These are phyloP conservation scores for Nycteola revayana DNA, from an alignment of 2,888 invertebrate species.

Conservation along the genomic window DNA sequence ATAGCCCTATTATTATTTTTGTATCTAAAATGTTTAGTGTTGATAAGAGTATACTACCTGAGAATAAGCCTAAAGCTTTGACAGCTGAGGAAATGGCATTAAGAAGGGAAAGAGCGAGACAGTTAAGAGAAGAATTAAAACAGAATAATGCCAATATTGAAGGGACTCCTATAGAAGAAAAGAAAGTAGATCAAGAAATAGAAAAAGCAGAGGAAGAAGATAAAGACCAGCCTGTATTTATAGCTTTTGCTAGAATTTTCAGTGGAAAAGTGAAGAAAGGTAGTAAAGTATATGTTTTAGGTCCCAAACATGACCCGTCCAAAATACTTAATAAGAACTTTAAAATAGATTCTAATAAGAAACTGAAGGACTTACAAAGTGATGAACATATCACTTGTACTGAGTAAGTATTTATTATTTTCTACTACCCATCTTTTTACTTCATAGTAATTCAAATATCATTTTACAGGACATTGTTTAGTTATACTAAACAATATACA, in stretches of 20 bases:
- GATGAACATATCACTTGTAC: constrained; percentile 85
- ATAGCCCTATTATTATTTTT: constrained; percentile 87
- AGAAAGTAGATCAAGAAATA: constrained; percentile 38
- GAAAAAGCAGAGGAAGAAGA: constrained; percentile 53
- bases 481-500: too few species aligned
- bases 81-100: constrained; percentile 87
- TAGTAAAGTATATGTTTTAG: constrained; percentile 90
- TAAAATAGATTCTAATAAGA: constrained; percentile 67
- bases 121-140: constrained; percentile 83
- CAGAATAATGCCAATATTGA: constrained; percentile 43
- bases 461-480: too few species aligned
- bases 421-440: too few species aligned
- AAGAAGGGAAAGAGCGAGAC: constrained; percentile 85
- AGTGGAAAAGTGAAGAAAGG: constrained; percentile 92
- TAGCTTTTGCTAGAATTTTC: constrained; percentile 96
- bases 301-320: constrained; percentile 93
- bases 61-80: constrained; percentile 89
- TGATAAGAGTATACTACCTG: constrained; percentile 87
- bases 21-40: constrained; percentile 96
- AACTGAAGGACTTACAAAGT: constrained; percentile 82
- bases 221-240: constrained; percentile 85
- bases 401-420: constrained; percentile 56
- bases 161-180: constrained; percentile 33
- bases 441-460: too few species aligned
- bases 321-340: constrained; percentile 70